Conservation (phyloP, 2,888 invertebrate species). For the Pocota personata region DNA sequence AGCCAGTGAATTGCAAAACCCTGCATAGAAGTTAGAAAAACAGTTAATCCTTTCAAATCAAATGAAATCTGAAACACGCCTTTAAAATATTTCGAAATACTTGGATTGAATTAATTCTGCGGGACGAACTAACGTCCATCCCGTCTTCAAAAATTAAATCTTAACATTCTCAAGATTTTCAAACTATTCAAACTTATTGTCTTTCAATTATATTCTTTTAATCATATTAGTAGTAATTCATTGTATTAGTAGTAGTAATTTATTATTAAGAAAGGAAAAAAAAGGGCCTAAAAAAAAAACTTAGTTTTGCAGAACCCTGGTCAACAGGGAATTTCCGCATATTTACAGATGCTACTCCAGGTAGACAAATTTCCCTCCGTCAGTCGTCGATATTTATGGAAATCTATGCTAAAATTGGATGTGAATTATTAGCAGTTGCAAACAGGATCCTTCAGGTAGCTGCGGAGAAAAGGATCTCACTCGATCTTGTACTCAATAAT, state of each 20-base stretch:
- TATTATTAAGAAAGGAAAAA: too few relatives aligned
- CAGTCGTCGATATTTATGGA: not conserved
- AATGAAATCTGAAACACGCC: too few relatives aligned
- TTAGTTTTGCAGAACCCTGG: not conserved
- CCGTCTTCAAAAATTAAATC: not conserved
- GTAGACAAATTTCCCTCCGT: not conserved
- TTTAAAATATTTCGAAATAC: too few relatives aligned
- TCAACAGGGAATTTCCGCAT: not conserved
- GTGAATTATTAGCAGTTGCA: not conserved
- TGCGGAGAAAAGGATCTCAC: too few relatives aligned
- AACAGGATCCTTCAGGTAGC: not conserved
- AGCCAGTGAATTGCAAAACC: too few relatives aligned
- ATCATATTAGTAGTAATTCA: too few relatives aligned
- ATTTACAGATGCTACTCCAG: not conserved
- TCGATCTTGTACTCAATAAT: not conserved
- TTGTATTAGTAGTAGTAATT: too few relatives aligned
- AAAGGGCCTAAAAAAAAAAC: not conserved
- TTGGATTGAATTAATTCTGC: not conserved
- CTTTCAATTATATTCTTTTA: too few relatives aligned
- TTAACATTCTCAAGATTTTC: too few relatives aligned
- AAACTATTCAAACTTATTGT: too few relatives aligned
- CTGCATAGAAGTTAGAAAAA: too few relatives aligned
- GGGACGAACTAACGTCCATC: not conserved
- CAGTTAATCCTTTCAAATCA: too few relatives aligned
- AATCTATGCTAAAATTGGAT: not conserved